These are phyloP conservation scores for Papilio elwesi DNA, from an alignment of 2,888 invertebrate species.

Conservation along the genomic window DNA sequence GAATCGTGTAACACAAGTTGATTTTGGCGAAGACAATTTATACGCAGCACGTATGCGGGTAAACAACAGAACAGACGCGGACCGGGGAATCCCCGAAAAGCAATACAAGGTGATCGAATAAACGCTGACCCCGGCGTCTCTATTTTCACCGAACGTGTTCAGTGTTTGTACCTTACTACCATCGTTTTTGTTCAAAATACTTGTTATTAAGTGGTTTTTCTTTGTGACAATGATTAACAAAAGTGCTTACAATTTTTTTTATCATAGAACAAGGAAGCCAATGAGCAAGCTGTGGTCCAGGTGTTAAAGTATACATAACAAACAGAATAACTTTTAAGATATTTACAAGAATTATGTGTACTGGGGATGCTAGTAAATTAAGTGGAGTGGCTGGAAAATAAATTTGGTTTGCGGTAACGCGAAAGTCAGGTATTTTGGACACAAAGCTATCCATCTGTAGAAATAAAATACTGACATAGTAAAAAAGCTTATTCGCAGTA, in stretches of 20 bases:
- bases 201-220: neutral
- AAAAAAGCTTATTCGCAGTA: neutral
- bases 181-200: conserved; percentile 29
- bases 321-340: no score
- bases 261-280: no score
- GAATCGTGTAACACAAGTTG: neutral
- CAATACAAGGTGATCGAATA: conserved; percentile 47
- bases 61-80: conserved; percentile 56
- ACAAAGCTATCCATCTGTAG: neutral
- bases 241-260: no score
- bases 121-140: conserved; percentile 49
- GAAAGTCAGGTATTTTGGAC: neutral
- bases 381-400: neutral
- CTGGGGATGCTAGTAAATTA: no score
- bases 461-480: neutral
- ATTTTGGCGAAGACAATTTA: conserved; percentile 43
- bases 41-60: conserved; percentile 57
- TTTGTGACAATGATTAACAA: no score
- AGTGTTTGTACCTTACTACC: conserved; percentile 39
- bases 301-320: no score
- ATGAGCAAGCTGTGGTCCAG: no score
- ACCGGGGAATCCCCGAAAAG: conserved; percentile 42
- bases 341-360: no score
- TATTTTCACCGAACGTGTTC: conserved; percentile 58
- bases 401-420: neutral